A percentile compares a stretch with the other conserved stretches of the same genome.
These are phyloP conservation scores for Dryadula phaetusa DNA, from an alignment of 2,888 invertebrate species.

Conservation along the genomic window DNA sequence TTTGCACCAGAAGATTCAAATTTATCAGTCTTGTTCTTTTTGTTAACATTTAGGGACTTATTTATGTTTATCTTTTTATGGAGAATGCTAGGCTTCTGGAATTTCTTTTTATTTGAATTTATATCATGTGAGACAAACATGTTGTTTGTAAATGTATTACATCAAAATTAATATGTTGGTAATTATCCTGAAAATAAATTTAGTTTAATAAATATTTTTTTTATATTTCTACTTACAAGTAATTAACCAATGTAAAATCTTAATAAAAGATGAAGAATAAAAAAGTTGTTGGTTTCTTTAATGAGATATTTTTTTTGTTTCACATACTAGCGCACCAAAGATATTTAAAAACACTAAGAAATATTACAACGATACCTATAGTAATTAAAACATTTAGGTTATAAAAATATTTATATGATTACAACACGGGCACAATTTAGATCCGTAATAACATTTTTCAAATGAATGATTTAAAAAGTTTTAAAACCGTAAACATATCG, in stretches of 20 bases:
- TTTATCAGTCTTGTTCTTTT: constrained; percentile 44
- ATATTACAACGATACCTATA: neutral
- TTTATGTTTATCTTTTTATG: constrained; percentile 61
- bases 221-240: neutral
- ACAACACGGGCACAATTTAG: neutral
- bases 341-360: neutral
- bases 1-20: constrained; percentile 52
- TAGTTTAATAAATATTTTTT: neutral
- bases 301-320: too few relatives aligned
- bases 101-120: constrained; percentile 62
- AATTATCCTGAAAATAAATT: constrained; percentile 16
- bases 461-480: neutral
- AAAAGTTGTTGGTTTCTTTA: too few relatives aligned
- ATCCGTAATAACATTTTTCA: neutral
- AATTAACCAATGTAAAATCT: neutral
- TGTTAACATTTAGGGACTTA: constrained; percentile 44
- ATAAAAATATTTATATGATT: constrained; percentile 9
- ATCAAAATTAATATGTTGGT: neutral
- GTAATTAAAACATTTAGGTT: constrained; percentile 17
- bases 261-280: too few relatives aligned
- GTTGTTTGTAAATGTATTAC: constrained; percentile 36
- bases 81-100: constrained; percentile 77
- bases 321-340: neutral
- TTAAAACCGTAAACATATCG: constrained; percentile 20
- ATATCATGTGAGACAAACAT: constrained; percentile 72